Evolutionary conservation across 2,113 vertebrate species (phyloP), one percentile per base, ranked within the genome.

Genomic region (Pygoscelis antarcticus): DNA sequence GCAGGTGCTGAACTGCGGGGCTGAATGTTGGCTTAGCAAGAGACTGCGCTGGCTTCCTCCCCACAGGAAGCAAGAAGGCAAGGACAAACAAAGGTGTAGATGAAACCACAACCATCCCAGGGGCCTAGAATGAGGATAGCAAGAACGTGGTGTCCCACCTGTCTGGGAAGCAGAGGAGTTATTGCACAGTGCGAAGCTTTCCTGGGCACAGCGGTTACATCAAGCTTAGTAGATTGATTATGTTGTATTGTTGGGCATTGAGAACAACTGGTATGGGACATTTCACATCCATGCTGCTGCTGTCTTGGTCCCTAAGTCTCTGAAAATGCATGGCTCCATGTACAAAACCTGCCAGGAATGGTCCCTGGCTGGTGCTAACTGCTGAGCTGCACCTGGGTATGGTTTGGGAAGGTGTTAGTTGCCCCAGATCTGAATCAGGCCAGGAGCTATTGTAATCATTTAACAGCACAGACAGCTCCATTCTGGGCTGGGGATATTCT

Each of bases 281-380:
- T 57, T 47, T 78, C 19, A 58, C 32, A 60, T 25, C 23, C 12
- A 6, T 89, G 29, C 10, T 84, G 65, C n/a, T 60, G 42, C n/a
- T 36, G 2, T 54, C 36, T 89, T 26, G 5, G 36, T 68, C n/a
- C 18, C 18, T 52, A 89, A 34, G n/a, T 52, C 40, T 82, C 74
- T 79, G 70, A 64, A 93, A 52, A 10, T 11, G 1, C 0, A 0
- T 89, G 60, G 17, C 18, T 78, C 12, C 22, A 23, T 3, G 9
- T 17, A n/a, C 16, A 78, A 74, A 74, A n/a, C n/a, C 16, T 68
- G 14, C 29, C 52, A 87, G 55, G n/a, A 75, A 64, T 22, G 19
- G 47, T 46, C 11, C 23, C 64, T 81, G 40, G 8, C 42, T 40
- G 19, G 9, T 84, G n/a, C 11, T 68, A 34, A 22, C 9, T 81